These are phyloP conservation scores for Oithona nana DNA, from an alignment of 2,888 invertebrate genomes.

Conservation along the genomic window DNA sequence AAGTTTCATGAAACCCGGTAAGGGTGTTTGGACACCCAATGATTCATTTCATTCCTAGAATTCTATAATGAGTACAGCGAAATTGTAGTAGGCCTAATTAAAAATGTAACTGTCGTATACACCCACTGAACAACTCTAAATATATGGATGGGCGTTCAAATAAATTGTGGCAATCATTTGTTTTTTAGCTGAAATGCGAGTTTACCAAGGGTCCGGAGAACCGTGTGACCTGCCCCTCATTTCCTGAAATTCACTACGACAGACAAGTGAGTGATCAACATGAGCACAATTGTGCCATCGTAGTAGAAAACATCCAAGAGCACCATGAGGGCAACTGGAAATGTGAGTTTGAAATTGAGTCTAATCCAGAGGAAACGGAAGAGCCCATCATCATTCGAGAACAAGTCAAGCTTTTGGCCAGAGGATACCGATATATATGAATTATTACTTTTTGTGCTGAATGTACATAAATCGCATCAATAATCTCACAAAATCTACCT, in stretches of 20 bases:
- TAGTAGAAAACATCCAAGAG: conserved; percentile 6
- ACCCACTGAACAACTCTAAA: too few relatives aligned
- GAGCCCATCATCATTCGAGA: background rate
- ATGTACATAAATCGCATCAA: too few relatives aligned
- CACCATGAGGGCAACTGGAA: conserved; percentile 3
- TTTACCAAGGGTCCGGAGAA: background rate
- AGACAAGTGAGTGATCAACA: background rate
- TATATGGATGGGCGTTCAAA: too few relatives aligned
- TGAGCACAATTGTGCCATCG: background rate
- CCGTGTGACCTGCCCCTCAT: conserved; percentile 5
- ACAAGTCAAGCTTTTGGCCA: background rate
- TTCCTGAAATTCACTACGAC: conserved; percentile 5
- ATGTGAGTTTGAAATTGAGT: conserved; percentile 10
- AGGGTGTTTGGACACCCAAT: too few relatives aligned
- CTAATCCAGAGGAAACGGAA: background rate
- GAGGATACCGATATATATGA: background rate
- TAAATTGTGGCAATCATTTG: too few relatives aligned
- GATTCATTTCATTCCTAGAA: too few relatives aligned
- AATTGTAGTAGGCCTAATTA: too few relatives aligned
- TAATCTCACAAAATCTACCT: background rate
- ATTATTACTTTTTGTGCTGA: too few relatives aligned
- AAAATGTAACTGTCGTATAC: too few relatives aligned
- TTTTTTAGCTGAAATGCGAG: background rate
- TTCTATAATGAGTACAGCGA: too few relatives aligned
- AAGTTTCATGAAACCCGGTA: too few relatives aligned